Evolutionary conservation across 2,888 invertebrate species (phyloP).

Genomic region (Poecilus cupreus): DNA sequence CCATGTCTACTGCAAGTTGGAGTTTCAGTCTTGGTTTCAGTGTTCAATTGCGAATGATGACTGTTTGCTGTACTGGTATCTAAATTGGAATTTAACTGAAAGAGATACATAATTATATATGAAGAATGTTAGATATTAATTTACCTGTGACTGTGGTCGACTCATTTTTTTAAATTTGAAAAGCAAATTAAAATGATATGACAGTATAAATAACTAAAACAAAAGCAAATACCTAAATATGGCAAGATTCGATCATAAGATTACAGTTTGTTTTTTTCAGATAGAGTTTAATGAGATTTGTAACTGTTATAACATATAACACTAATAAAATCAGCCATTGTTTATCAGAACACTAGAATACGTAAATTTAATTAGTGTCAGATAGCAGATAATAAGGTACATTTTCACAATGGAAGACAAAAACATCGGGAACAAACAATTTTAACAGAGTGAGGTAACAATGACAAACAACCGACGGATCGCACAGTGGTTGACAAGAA

Average conservation of each 20-base stretch:
- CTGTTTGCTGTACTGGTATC: background rate
- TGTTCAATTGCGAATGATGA: background rate
- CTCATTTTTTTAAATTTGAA: background rate
- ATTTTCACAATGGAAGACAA: constrained; percentile 57
- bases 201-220: background rate
- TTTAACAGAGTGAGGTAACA: constrained; percentile 47
- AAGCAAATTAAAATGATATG: background rate
- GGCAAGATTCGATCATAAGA: constrained; percentile 39
- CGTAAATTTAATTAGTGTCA: constrained; percentile 44
- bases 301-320: constrained; percentile 57
- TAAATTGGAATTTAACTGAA: constrained; percentile 1
- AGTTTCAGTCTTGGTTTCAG: background rate
- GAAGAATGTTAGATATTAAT: background rate
- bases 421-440: constrained; percentile 51
- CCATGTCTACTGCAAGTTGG: background rate
- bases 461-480: constrained; percentile 44
- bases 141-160: background rate
- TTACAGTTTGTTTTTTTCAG: constrained; percentile 36
- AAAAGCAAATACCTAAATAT: constrained; percentile 16
- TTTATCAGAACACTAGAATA: constrained; percentile 50
- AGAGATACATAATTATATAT: background rate
- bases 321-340: constrained; percentile 52
- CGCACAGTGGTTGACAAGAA: constrained; percentile 27
- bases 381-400: constrained; percentile 44
- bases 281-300: constrained; percentile 55